Base-by-base conservation (phyloP, 2,797 vertebrate genomes). In the Pantherophis vulpinus region DNA sequence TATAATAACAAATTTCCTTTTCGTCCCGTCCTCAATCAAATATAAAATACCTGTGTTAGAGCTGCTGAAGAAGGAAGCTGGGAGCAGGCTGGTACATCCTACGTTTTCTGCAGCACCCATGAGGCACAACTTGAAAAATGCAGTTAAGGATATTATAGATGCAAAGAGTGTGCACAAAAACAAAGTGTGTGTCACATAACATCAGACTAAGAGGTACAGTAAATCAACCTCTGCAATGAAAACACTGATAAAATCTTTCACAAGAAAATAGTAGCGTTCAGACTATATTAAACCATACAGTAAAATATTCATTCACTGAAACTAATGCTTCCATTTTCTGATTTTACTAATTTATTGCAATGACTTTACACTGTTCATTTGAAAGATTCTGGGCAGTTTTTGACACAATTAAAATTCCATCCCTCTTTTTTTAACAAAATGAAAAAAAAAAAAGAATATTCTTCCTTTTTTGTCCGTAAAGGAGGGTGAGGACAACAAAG, bases 41-140 rank as follows among this genome's bases (percentile, higher is more conserved):
- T 87, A 4, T 89, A 79, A 18, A 91, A 88, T 97, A 99, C 99
- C 98, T 98, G 98, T 98, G 91, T 98, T 98, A 83, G 97, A 98
- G 96, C 98, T 99, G 97, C 98, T 98, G 96, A 99, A 99, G 92
- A 99, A 97, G 0, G 99, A 99, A 0, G 98, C 98, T 10, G 99
- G 99, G 88, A 99, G 98, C 94, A 99, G 97, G 97, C 99, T 99
- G 95, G 99, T 98, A 55, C 98, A 99, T 95, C 99, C 99, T 0
- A 98, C 98, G 1, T 98, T 99, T 97, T 99, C 98, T 89, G 98
- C 98, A 12, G 98, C 98, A 91, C 99, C 99, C 92, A 99, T 98
- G 96, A 99, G 98, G 97, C 99, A 99, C 90, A 99, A 97, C 92
- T 98, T 99, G 97, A 94, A 93, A 88, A 60, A 92, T 66, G 27